Conservation (phyloP, 2,888 invertebrate genomes). For the Tipula vernalis region DNA sequence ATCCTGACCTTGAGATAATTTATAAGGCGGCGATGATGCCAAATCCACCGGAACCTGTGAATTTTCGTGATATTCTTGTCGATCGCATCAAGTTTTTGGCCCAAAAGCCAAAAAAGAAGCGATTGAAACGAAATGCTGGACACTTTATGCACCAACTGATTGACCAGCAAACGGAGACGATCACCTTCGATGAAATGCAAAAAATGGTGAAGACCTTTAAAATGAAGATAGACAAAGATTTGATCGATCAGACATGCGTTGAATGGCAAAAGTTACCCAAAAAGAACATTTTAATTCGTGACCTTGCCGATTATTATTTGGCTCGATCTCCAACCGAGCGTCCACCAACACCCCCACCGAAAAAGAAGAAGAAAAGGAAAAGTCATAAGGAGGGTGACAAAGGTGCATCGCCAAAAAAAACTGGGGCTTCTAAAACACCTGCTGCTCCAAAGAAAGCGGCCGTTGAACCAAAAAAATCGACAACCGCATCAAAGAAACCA, state of each 20-base stretch:
- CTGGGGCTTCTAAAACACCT: too few species aligned
- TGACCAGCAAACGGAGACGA: neutral
- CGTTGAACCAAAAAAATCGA: too few species aligned
- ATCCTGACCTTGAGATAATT: neutral
- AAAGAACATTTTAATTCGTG: neutral
- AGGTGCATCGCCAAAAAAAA: too few species aligned
- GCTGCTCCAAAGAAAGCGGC: too few species aligned
- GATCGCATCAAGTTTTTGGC: neutral
- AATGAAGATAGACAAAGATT: conserved; percentile 12
- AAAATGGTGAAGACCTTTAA: neutral
- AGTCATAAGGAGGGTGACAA: neutral
- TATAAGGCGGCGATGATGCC: neutral
- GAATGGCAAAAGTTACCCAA: conserved; percentile 5
- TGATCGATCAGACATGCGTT: conserved; percentile 6
- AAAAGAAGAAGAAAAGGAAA: neutral
- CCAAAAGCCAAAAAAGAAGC: neutral
- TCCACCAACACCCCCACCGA: conserved; percentile 12
- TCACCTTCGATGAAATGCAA: neutral
- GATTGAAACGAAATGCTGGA: neutral
- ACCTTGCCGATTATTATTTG: conserved; percentile 13
- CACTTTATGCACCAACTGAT: neutral
- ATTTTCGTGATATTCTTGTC: neutral
- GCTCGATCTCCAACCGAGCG: conserved; percentile 11
- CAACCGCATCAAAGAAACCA: too few species aligned
- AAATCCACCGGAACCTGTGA: neutral